Evolutionary conservation across 2,888 invertebrate genomes (phyloP).

Genomic region (Tiliacea aurago): DNA sequence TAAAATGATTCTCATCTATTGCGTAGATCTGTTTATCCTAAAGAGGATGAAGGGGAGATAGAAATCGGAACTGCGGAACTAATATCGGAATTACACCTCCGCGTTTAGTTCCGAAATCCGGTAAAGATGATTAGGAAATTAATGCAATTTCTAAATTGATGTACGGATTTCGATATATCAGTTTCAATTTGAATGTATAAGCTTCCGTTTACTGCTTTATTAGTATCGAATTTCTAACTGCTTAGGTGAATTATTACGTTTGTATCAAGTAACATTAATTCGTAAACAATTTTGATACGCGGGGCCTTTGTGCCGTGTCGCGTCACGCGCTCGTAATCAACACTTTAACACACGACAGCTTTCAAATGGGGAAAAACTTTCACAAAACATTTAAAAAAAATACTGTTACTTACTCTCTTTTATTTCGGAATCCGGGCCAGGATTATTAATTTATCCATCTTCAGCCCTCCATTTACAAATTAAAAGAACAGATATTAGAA

Average conservation of each 20-base stretch:
- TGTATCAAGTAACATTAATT: neutral
- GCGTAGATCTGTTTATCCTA: slow-evolving; percentile 2
- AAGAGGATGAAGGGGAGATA: slow-evolving; percentile 23
- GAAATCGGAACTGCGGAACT: slow-evolving; percentile 33
- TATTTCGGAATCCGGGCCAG: slow-evolving; percentile 16
- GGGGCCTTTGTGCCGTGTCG: too few relatives aligned
- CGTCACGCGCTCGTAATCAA: too few relatives aligned
- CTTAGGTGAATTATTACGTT: neutral
- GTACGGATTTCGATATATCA: slow-evolving; percentile 28
- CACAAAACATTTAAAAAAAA: slow-evolving; percentile 9
- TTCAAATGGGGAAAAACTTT: slow-evolving; percentile 7
- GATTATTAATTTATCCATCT: slow-evolving; percentile 35
- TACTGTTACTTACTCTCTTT: neutral
- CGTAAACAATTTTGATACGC: neutral
- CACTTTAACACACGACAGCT: neutral
- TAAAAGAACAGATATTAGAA: slow-evolving; percentile 44
- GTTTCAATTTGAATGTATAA: slow-evolving; percentile 17
- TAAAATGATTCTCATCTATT: neutral
- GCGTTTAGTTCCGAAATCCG: slow-evolving; percentile 14
- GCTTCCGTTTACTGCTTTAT: slow-evolving; percentile 2
- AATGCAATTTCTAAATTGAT: slow-evolving; percentile 42
- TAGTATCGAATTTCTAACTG: neutral
- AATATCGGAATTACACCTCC: slow-evolving; percentile 28
- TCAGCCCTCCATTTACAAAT: slow-evolving; percentile 44
- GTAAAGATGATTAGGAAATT: slow-evolving; percentile 25